phyloP scores from a whole-genome alignment of 2,888 invertebrate species.

The Lasius fuliginosus region DNA sequence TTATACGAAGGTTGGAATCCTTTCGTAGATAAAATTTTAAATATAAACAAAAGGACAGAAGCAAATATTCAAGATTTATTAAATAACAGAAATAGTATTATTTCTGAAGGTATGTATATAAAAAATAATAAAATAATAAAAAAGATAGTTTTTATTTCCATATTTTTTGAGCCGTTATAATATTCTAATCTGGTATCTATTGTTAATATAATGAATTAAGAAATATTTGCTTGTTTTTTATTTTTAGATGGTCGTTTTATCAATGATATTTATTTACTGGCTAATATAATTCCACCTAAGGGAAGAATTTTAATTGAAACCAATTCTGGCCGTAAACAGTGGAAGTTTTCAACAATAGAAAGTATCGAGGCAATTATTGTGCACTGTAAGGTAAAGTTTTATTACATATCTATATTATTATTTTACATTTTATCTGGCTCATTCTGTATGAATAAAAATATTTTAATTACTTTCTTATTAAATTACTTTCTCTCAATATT shows the following conservation, averaged over 20 bases:
- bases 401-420: neutral
- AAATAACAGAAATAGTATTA: too few species aligned
- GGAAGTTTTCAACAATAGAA: constrained; percentile 6
- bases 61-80: too few species aligned
- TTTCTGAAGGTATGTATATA: neutral
- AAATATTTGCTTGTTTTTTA: neutral
- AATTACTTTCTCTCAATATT: too few species aligned
- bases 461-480: too few species aligned
- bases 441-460: too few species aligned
- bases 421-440: neutral
- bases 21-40: too few species aligned
- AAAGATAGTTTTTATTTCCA: neutral
- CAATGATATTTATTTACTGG: constrained; percentile 1
- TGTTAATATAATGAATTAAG: neutral
- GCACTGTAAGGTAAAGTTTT: constrained; percentile 11
- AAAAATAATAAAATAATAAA: neutral
- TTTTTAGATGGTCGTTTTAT: neutral
- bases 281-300: neutral
- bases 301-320: constrained; percentile 1
- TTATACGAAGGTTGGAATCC: too few species aligned
- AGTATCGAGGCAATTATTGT: constrained; percentile 1
- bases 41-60: too few species aligned
- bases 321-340: neutral
- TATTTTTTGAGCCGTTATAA: neutral
- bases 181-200: neutral